Evolutionary conservation across 2,888 invertebrate species (phyloP), one percentile per base, ranked within the genome.

Genomic region (Portevinia maculata): DNA sequence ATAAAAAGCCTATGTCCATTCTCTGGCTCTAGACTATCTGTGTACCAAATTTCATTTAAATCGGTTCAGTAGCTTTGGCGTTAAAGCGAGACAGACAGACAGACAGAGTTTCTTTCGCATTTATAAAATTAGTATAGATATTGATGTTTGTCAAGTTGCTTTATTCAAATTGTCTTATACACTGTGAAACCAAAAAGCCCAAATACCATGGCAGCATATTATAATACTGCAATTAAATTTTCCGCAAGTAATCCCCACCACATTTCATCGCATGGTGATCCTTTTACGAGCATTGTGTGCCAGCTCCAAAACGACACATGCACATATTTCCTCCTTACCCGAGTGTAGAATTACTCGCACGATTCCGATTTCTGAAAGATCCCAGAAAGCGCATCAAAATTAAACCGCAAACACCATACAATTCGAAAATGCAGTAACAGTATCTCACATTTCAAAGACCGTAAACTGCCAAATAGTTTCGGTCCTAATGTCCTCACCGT

Each of bases 391-490:
- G 53, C 55, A 34, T 32, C 50, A n/a, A 48, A 8, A 8, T 30
- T 48, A 32, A 21, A 37, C 17, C 17, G 21, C 21, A 57, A 41
- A 52, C 46, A 53, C 53, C 50, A 74, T 17, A 52, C 32, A 39
- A 15, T 28, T n/a, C 19, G 60, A 48, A 32, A 41, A 7, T 52
- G 52, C 69, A 32, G 46, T 39, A 48, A 64, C 32, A 15, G 19
- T 21, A 53, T 71, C 76, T 83, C 76, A 60, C 76, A 71, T 78
- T 78, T 78, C 81, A 64, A 48, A 71, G 70, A 71, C 70, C 62
- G 64, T 81, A 67, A 75, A 74, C 75, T 70, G 60, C 74, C 69
- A 78, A 78, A 64, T 30, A 44, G 34, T 32, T 15, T 41, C 53
- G 44, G 60, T 67, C 65, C 50, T 59, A 76, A 76, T 78, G 81